Base-by-base conservation (phyloP, 2,113 vertebrate species). In the Aldabrachelys gigantea region DNA sequence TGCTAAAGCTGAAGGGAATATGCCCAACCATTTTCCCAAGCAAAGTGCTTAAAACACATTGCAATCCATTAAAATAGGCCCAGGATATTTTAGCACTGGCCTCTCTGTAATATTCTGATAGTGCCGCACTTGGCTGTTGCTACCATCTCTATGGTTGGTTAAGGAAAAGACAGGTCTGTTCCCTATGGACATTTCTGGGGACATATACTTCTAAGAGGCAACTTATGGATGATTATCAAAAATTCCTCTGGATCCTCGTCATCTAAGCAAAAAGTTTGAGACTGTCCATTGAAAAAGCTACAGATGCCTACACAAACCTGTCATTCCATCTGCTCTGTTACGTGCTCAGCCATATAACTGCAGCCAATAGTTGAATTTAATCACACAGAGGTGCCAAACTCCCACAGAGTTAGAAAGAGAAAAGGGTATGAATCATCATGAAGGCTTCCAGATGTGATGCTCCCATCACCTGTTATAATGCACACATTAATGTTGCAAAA, bases 351-450 rank as follows among this genome's bases (percentile, higher is more conserved):
- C 56, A 80, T 86, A 84, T 91, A 96, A 96, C 90, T 52, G 53
- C 76, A 95, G 92, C 90, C 94, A 96, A 88, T 92, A 82, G 89
- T 97, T 97, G 95, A 94, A 97, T 97, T 97, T 97, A 96, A 96
- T 97, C 95, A 97, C 79, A 89, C 31, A 76, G 89, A 94, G 90
- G 91, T 98, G 97, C 97, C 96, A 97, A 96, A 91, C 87, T 96
- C 86, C 94, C 91, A 93, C 89, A 94, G 96, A 95, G 92, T 95
- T 86, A 94, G 87, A 87, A 62, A 90, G 52, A 92, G 53, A 96
- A 96, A 96, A 96, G 80, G 2, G 47, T 93, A 88, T 95, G 96
- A 97, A 85, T 96, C 83, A 95, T 82, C 80, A 47, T 97, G 95
- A 97, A 96, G 92, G 95, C 95, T 95, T 97, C 92, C 97, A 97